These are phyloP conservation scores for Sepiola atlantica DNA, from an alignment of 2,888 invertebrate species.

Conservation along the genomic window DNA sequence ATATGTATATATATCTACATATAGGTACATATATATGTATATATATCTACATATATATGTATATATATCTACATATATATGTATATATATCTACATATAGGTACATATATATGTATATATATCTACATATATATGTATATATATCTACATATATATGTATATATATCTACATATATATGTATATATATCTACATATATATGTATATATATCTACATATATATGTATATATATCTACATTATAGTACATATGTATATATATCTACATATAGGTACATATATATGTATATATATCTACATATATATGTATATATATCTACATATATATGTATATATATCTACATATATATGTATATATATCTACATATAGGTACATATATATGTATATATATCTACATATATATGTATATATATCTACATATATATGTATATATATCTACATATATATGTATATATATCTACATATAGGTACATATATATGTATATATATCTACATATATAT, in stretches of 20 bases:
- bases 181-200: conserved; percentile 14
- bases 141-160: not conserved
- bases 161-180: not conserved
- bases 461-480: not conserved
- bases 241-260: not conserved
- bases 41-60: not conserved
- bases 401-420: not conserved
- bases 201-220: not conserved
- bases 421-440: not conserved
- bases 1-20: not conserved
- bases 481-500: conserved; percentile 1
- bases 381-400: not conserved
- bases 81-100: not conserved
- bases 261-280: not conserved
- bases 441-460: not conserved
- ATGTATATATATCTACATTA: not conserved
- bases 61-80: not conserved
- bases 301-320: not conserved
- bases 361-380: not conserved
- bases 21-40: not conserved
- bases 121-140: not conserved
- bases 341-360: not conserved
- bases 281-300: not conserved
- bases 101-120: not conserved
- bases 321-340: not conserved